Evolutionary conservation across 2,888 invertebrate genomes (phyloP), one percentile per base, ranked within the genome.

Genomic region (Monoplex corrugatus): DNA sequence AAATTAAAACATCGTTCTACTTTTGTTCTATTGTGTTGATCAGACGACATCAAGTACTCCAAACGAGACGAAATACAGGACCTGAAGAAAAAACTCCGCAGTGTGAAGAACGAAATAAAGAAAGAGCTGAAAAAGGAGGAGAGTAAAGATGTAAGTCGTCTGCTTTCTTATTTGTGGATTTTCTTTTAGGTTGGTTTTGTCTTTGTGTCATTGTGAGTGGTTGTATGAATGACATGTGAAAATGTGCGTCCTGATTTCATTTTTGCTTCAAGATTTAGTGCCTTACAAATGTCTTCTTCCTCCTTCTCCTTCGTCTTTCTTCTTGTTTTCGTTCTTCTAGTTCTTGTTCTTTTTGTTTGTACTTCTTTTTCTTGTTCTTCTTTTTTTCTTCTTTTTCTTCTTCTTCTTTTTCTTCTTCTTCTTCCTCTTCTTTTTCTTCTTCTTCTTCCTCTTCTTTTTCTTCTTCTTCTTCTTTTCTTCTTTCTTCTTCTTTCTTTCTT

Each of bases 1-100:
- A n/a, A n/a, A n/a, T n/a, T n/a, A n/a, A n/a, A n/a, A n/a, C n/a
- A n/a, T n/a, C n/a, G n/a, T n/a, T n/a, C n/a, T n/a, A n/a, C n/a
- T n/a, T n/a, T n/a, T n/a, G n/a, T n/a, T n/a, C n/a, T n/a, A n/a
- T n/a, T n/a, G n/a, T n/a, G 10, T 72, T 43, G 40, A 87, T 2
- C 85, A 91, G 90, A 91, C 89, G 93, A 93, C 63, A 86, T 90
- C 45, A 92, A 93, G 68, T 92, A 90, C 45, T 87, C 90, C 6
- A 90, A 91, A n/a, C 93, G 92, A 87, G 94, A 94, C 63, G 93
- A 94, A 83, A 92, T 95, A 6, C 93, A 94, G 13, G 92, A 92
- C 10, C 89, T 94, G 92, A 95, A 95, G 92, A 93, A 91, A 91
- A 95, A 93, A 90, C 93, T 95, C 16, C 93, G 93, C 28, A 91